A percentile compares a stretch with the other conserved stretches of the same genome.
Conservation (phyloP, 2,888 invertebrate genomes). For the Volucella inanis region DNA sequence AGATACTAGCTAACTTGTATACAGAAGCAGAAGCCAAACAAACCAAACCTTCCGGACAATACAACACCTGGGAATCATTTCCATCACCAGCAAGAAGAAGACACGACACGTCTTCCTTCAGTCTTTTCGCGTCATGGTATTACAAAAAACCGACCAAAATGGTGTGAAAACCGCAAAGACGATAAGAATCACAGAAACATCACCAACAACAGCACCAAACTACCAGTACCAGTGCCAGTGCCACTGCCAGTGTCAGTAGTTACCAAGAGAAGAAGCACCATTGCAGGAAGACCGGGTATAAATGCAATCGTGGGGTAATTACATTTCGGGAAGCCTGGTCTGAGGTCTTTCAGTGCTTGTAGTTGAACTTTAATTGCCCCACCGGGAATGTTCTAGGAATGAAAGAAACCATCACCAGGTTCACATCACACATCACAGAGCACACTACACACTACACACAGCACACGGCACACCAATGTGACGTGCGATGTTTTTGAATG, state of each 20-base stretch:
- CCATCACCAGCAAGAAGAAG: slow-evolving; percentile 53
- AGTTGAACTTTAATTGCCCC: slow-evolving; percentile 69
- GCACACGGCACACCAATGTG: no score
- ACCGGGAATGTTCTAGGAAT: slow-evolving; percentile 64
- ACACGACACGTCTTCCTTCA: neutral
- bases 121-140: neutral
- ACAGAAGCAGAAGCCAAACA: slow-evolving; percentile 33
- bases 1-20: slow-evolving; percentile 16
- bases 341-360: slow-evolving; percentile 33
- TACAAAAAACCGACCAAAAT: slow-evolving; percentile 49
- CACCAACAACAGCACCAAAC: slow-evolving; percentile 15
- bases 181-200: slow-evolving; percentile 66
- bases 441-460: no score
- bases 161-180: slow-evolving; percentile 72
- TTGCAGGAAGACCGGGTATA: neutral
- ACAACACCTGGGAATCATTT: slow-evolving; percentile 72
- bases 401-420: slow-evolving; percentile 41
- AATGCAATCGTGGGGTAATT: slow-evolving; percentile 63
- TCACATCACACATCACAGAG: slow-evolving; percentile 20
- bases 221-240: neutral
- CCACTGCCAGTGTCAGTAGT: slow-evolving; percentile 8
- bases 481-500: slow-evolving; percentile 23
- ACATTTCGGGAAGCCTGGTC: slow-evolving; percentile 66
- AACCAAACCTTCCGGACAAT: slow-evolving; percentile 35
- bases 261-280: slow-evolving; percentile 1